phyloP scores from a whole-genome alignment of 2,113 vertebrate species.

The Phaethon lepturus region DNA sequence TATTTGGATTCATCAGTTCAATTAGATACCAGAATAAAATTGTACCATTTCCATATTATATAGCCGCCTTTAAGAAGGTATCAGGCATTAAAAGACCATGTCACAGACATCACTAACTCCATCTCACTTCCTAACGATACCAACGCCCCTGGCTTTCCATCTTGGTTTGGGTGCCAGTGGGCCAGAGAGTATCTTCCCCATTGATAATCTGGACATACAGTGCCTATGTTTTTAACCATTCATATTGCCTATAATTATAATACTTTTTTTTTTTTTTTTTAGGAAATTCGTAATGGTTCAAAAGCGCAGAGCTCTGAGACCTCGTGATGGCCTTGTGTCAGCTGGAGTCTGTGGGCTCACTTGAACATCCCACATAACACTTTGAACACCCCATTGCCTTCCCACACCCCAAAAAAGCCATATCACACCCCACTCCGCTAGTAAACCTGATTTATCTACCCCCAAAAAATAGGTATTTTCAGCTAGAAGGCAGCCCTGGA shows the following conservation, averaged over 20 bases:
- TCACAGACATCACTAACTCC: background rate
- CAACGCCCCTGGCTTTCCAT: background rate
- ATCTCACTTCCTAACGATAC: background rate
- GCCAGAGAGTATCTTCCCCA: background rate
- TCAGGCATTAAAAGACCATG: background rate
- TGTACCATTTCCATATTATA: accelerated
- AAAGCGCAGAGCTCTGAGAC: background rate
- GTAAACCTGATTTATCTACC: accelerated
- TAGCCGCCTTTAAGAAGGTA: background rate
- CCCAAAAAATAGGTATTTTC: accelerated
- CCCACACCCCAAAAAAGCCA: background rate
- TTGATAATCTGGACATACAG: background rate
- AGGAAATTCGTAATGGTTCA: background rate
- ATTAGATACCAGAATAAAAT: background rate
- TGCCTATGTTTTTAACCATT: background rate
- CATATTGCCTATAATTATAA: background rate
- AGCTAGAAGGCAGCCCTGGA: background rate
- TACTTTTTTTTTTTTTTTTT: background rate
- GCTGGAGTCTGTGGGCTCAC: background rate
- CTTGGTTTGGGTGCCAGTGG: background rate
- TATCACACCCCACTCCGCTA: background rate
- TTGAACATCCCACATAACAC: background rate
- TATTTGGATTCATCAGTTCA: background rate
- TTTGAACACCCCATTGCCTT: background rate
- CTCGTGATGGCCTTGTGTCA: accelerated